Conservation (phyloP, 2,888 invertebrate species). For the Uloborus plumipes region DNA sequence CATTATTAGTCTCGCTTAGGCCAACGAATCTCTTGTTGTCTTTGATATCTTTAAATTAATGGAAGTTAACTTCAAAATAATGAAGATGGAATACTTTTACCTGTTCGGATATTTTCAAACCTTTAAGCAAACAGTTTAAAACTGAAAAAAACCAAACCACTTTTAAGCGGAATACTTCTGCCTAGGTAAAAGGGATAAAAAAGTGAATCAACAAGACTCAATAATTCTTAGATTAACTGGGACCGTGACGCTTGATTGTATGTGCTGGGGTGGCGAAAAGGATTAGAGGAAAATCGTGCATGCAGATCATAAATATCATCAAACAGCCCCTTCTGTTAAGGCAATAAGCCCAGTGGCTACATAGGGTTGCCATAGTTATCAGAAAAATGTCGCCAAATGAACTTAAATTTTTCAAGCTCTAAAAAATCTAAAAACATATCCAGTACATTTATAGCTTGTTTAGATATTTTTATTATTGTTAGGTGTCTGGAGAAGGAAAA, state of each 20-base stretch:
- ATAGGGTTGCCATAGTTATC: conserved; percentile 16
- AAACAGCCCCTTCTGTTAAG: conserved; percentile 21
- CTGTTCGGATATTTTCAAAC: too few relatives aligned
- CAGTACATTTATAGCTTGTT: too few relatives aligned
- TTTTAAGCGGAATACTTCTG: neutral
- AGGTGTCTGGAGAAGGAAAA: too few relatives aligned
- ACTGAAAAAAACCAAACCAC: neutral
- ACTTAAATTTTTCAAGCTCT: too few relatives aligned
- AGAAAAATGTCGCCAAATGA: conserved; percentile 21
- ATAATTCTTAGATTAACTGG: conserved; percentile 45
- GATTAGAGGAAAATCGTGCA: conserved; percentile 39
- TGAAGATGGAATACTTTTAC: too few relatives aligned
- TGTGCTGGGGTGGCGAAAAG: conserved; percentile 19
- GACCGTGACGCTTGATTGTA: conserved; percentile 25
- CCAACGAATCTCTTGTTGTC: too few relatives aligned
- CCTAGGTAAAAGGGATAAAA: neutral
- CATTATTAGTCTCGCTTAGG: too few relatives aligned
- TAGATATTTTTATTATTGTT: too few relatives aligned
- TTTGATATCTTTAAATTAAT: too few relatives aligned
- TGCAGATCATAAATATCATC: conserved; percentile 39
- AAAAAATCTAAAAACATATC: too few relatives aligned
- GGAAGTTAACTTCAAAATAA: too few relatives aligned
- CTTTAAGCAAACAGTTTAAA: too few relatives aligned
- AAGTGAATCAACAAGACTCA: conserved; percentile 40
- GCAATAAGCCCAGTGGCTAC: conserved; percentile 15